These are phyloP conservation scores for Bursaphelenchus okinawaensis DNA, from an alignment of 2,888 invertebrate genomes.

Conservation along the genomic window DNA sequence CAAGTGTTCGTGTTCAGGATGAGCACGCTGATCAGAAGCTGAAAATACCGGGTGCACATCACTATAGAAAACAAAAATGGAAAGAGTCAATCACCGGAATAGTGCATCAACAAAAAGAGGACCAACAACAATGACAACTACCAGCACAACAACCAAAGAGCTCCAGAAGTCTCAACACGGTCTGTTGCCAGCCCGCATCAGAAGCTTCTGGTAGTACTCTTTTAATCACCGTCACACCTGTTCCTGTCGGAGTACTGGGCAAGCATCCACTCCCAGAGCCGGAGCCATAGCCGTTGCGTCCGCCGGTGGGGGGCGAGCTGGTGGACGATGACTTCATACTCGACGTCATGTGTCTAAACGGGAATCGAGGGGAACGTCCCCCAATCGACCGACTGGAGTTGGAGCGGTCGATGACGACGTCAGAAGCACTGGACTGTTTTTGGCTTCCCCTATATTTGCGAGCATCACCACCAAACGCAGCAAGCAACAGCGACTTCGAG, in stretches of 20 bases:
- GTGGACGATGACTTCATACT: constrained; percentile 23
- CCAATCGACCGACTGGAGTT: constrained; percentile 16
- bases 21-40: constrained; percentile 53
- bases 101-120: background rate
- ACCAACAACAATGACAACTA: background rate
- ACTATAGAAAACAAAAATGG: constrained; percentile 2
- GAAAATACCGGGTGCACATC: constrained; percentile 28
- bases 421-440: constrained; percentile 18
- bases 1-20: constrained; percentile 42
- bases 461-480: constrained; percentile 12
- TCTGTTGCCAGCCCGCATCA: too few relatives aligned
- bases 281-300: constrained; percentile 10
- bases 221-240: constrained; percentile 8
- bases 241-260: constrained; percentile 6
- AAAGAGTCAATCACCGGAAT: background rate
- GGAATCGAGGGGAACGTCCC: constrained; percentile 19
- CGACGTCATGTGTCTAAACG: constrained; percentile 28
- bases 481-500: constrained; percentile 24
- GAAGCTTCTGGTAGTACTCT: too few relatives aligned
- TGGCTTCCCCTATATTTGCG: constrained; percentile 18
- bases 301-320: constrained; percentile 17
- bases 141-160: background rate
- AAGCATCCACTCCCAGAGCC: constrained; percentile 2
- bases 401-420: constrained; percentile 14
- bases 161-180: background rate